Conservation (phyloP, 2,113 vertebrate genomes). For the Microtus ochrogaster region DNA sequence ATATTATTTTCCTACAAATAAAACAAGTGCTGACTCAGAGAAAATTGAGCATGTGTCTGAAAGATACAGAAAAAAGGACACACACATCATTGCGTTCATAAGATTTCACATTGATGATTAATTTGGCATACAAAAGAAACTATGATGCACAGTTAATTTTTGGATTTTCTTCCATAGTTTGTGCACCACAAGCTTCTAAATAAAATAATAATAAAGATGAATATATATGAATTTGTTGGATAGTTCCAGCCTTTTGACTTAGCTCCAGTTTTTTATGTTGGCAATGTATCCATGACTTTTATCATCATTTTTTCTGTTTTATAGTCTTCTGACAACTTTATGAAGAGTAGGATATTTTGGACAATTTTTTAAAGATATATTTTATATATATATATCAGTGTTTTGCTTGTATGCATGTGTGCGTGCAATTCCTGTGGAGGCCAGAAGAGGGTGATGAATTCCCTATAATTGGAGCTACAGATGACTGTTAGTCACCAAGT, state of each 20-base stretch:
- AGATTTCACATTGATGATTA: background rate
- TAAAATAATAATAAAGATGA: constrained; percentile 29
- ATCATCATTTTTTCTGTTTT: background rate
- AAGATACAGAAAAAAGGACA: background rate
- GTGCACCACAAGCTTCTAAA: background rate
- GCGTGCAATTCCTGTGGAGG: background rate
- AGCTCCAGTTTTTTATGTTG: background rate
- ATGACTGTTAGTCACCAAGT: too few species aligned
- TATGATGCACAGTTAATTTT: background rate
- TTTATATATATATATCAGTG: background rate
- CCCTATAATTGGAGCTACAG: background rate
- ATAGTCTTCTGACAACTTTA: constrained; percentile 3
- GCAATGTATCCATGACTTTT: background rate
- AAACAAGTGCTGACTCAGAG: background rate
- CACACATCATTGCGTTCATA: background rate
- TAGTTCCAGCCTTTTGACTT: background rate
- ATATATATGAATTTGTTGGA: background rate
- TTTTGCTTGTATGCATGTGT: background rate
- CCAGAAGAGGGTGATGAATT: background rate
- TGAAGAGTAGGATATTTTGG: background rate
- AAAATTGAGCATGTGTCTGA: background rate
- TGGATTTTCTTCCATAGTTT: background rate
- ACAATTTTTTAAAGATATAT: too few species aligned
- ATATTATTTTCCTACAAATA: background rate
- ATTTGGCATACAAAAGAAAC: background rate